Conservation (phyloP, 1,140 invertebrate genomes). For the Aleiodes sp. region DNA sequence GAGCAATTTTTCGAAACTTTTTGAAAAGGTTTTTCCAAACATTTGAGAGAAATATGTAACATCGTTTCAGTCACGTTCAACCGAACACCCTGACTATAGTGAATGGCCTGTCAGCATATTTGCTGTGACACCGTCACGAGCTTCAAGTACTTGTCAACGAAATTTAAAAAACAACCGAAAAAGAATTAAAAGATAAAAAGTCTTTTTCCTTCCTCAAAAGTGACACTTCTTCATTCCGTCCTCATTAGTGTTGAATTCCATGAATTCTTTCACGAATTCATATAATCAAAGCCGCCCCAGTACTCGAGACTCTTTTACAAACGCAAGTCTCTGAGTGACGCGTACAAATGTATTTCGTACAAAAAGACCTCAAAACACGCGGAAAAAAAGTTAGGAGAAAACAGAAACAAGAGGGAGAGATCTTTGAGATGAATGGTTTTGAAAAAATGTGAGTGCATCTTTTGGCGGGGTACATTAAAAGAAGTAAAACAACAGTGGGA, state of each 20-base stretch:
- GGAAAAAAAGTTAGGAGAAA: background rate
- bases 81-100: slow-evolving; percentile 38
- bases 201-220: background rate
- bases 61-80: slow-evolving; percentile 41
- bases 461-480: background rate
- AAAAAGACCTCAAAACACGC: background rate
- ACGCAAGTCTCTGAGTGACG: background rate
- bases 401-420: background rate
- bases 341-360: background rate
- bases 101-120: slow-evolving; percentile 56
- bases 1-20: background rate
- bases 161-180: background rate
- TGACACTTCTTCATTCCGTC: slow-evolving; percentile 50
- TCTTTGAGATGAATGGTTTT: background rate
- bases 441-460: background rate
- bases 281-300: background rate
- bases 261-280: slow-evolving; percentile 38
- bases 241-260: slow-evolving; percentile 45
- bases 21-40: no score
- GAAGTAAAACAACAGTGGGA: slow-evolving; percentile 23
- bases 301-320: background rate
- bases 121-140: slow-evolving; percentile 39
- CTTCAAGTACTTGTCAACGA: background rate
- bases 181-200: slow-evolving; percentile 20
- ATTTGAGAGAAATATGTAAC: no score